These are phyloP conservation scores for Hypena proboscidalis DNA, from an alignment of 2,888 invertebrate genomes.

Conservation along the genomic window DNA sequence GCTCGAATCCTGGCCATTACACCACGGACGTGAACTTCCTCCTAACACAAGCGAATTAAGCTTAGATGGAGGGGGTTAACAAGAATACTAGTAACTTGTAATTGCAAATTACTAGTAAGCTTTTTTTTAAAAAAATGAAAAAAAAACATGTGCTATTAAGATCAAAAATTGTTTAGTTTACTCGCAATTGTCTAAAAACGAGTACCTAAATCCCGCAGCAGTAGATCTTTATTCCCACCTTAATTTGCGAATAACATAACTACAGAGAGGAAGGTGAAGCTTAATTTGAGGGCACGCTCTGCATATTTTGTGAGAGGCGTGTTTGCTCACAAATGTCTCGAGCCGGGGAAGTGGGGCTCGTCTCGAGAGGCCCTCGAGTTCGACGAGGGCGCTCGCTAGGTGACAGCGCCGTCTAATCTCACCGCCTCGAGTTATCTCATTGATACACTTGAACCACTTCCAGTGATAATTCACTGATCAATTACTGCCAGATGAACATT, in stretches of 20 bases:
- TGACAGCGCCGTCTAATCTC: slow-evolving; percentile 77
- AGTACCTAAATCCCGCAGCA: slow-evolving; percentile 21
- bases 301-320: slow-evolving; percentile 70
- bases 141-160: background rate
- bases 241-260: slow-evolving; percentile 38
- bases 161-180: no score
- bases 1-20: no score
- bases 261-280: slow-evolving; percentile 40
- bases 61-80: no score
- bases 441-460: slow-evolving; percentile 55
- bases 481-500: slow-evolving; percentile 35
- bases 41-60: no score
- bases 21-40: no score
- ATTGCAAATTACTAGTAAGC: background rate
- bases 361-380: slow-evolving; percentile 69
- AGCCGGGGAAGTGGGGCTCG: slow-evolving; percentile 61
- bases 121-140: background rate
- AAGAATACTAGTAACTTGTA: no score
- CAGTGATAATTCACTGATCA: slow-evolving; percentile 46
- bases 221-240: slow-evolving; percentile 23
- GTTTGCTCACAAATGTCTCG: slow-evolving; percentile 72
- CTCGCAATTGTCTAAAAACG: no score
- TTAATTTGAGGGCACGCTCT: slow-evolving; percentile 56
- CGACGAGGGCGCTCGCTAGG: slow-evolving; percentile 64
- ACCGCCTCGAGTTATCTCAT: slow-evolving; percentile 63